phyloP scores from a whole-genome alignment of 2,797 vertebrate genomes.

The Limosa lapponica region DNA sequence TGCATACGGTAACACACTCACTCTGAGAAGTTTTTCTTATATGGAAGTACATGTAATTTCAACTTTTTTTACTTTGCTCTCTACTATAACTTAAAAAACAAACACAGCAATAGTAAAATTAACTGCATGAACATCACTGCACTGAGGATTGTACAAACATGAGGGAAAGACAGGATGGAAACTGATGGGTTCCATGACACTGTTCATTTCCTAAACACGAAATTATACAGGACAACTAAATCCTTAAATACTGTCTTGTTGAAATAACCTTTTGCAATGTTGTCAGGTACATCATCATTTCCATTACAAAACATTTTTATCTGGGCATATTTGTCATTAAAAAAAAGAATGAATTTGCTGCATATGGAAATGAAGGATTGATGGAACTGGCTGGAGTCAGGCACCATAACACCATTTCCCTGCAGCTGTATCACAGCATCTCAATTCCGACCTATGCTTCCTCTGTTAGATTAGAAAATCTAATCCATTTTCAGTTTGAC shows the following conservation, averaged over 20 bases:
- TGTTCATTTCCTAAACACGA: not conserved
- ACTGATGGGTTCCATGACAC: not conserved
- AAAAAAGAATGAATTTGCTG: not conserved
- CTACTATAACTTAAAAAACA: not conserved
- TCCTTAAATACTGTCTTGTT: not conserved
- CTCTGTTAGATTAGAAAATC: not conserved
- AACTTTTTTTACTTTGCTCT: not conserved
- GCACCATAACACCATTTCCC: not conserved
- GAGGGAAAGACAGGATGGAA: not conserved
- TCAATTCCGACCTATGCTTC: not conserved
- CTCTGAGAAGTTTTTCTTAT: not conserved
- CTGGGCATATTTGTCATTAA: not conserved
- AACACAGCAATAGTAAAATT: not conserved
- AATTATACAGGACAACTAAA: not conserved
- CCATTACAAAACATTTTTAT: not conserved
- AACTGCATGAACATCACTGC: not conserved
- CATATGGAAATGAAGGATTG: not conserved
- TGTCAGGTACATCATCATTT: not conserved
- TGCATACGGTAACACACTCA: not conserved
- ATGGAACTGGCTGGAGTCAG: not conserved
- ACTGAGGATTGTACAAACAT: not conserved
- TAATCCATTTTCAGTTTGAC: not conserved
- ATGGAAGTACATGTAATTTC: not conserved
- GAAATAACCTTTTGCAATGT: not conserved
- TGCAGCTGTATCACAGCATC: not conserved